These are phyloP conservation scores for Acipenser oxyrinchus DNA, from an alignment of 2,797 vertebrate genomes.

Conservation along the genomic window DNA sequence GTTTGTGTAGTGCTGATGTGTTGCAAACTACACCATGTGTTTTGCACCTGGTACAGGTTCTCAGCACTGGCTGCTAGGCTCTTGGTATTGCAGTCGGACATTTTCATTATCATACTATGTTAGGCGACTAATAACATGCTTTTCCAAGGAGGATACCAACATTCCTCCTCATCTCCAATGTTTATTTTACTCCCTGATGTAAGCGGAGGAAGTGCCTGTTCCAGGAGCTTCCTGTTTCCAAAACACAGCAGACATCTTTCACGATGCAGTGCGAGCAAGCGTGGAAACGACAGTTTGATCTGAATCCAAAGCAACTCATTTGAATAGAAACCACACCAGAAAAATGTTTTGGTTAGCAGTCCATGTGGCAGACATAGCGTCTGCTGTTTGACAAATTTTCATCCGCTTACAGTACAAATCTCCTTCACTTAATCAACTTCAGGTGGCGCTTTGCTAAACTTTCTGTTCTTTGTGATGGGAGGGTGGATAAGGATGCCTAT, in stretches of 20 bases:
- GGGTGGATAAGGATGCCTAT: neutral
- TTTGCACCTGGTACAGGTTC: no score
- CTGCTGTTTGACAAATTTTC: neutral
- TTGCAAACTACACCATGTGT: no score
- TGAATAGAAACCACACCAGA: neutral
- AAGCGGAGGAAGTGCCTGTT: constrained; percentile 3
- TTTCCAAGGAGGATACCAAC: no score
- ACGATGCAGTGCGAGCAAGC: neutral
- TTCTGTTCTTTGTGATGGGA: neutral
- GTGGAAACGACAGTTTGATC: neutral
- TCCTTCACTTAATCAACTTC: neutral
- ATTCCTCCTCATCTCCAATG: no score
- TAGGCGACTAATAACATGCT: no score
- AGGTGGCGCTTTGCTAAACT: neutral
- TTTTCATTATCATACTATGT: no score
- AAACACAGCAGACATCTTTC: constrained; percentile 2
- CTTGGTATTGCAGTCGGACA: no score
- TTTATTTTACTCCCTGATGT: neutral
- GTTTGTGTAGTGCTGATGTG: no score
- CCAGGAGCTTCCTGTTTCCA: constrained; percentile 9
- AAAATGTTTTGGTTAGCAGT: neutral
- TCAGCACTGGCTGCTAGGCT: no score
- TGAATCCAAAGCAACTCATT: neutral
- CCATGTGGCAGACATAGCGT: neutral
- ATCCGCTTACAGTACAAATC: no score